These are phyloP conservation scores for Iselma pallidipennis DNA, from an alignment of 2,888 invertebrate species.

Conservation along the genomic window DNA sequence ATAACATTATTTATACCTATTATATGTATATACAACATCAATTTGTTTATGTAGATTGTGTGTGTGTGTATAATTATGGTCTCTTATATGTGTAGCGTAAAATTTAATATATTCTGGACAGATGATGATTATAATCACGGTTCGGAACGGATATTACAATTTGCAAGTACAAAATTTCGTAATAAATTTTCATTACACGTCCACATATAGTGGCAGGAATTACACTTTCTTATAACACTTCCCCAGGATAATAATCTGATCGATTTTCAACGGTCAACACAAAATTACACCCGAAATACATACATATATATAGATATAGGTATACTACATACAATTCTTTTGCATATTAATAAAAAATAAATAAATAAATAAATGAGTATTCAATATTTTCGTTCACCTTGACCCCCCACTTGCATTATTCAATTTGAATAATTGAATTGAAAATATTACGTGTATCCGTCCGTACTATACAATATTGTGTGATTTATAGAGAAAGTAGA, in stretches of 20 bases:
- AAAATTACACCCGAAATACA: constrained; percentile 1
- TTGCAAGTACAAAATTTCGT: constrained; percentile 21
- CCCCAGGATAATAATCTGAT: not conserved
- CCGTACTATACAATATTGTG: no score
- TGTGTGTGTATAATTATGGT: constrained; percentile 12
- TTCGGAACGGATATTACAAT: constrained; percentile 17
- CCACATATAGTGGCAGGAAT: not conserved
- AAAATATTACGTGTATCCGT: no score
- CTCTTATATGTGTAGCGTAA: not conserved
- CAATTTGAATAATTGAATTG: not conserved
- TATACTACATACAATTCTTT: not conserved
- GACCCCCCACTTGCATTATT: not conserved
- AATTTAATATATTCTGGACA: constrained; percentile 2
- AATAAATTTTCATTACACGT: constrained; percentile 19
- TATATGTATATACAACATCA: no score
- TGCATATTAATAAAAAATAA: not conserved
- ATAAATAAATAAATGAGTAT: not conserved
- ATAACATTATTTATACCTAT: not conserved
- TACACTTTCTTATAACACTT: constrained; percentile 1
- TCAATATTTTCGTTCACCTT: not conserved
- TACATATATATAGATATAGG: no score
- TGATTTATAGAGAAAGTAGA: not conserved
- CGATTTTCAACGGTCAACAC: not conserved
- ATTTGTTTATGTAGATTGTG: constrained; percentile 17
- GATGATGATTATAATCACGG: constrained; percentile 8